Conservation (phyloP, 2,797 vertebrate genomes). For the Myripristis jacobus region DNA sequence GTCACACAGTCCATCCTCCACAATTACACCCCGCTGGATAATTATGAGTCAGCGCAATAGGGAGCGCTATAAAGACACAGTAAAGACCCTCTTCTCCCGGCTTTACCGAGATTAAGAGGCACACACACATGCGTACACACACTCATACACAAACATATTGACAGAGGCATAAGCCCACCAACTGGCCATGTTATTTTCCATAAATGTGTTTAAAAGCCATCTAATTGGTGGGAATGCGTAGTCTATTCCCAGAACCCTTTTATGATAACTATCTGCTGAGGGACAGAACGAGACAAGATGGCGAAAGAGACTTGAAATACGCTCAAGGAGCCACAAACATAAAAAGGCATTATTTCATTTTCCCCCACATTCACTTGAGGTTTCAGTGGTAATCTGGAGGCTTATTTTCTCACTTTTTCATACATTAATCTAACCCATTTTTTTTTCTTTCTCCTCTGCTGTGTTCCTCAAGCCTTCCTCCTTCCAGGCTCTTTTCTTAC, state of each 20-base stretch:
- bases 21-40: constrained; percentile 70
- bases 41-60: constrained; percentile 67
- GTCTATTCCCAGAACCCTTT: constrained; percentile 28
- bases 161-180: constrained; percentile 38
- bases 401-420: constrained; percentile 54
- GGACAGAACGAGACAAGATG: constrained; percentile 38
- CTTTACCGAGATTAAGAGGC: constrained; percentile 38
- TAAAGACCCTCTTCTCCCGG: constrained; percentile 45
- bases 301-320: constrained; percentile 18
- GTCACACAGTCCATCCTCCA: constrained; percentile 59
- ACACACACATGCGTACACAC: constrained; percentile 1
- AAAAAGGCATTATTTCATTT: constrained; percentile 41
- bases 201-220: constrained; percentile 65
- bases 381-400: constrained; percentile 48
- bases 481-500: constrained; percentile 12
- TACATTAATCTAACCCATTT: constrained; percentile 31
- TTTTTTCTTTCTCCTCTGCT: neutral
- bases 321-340: constrained; percentile 27
- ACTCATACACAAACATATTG: constrained; percentile 31
- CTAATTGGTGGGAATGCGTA: constrained; percentile 64
- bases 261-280: constrained; percentile 23
- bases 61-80: constrained; percentile 64
- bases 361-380: constrained; percentile 44
- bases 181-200: constrained; percentile 62
- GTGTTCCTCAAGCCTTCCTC: constrained; percentile 5